Evolutionary conservation across 2,888 invertebrate genomes (phyloP), one percentile per base, ranked within the genome.

Genomic region (Alentia gelatinosa): DNA sequence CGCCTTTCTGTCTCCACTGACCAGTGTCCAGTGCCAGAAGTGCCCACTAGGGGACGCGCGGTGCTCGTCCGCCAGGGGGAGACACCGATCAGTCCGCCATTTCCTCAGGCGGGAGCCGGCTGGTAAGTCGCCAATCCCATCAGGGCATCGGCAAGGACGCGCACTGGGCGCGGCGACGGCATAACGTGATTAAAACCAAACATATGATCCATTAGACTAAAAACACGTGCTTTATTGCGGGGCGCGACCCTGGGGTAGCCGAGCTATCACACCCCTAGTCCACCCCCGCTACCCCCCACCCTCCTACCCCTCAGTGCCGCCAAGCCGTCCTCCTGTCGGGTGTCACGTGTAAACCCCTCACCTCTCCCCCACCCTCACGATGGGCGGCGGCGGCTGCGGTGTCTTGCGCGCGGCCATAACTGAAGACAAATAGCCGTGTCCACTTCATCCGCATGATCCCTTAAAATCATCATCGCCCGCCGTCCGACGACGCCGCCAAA

Each of bases 131-230:
- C 19, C 86, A 86, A 86, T 42, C 47, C 86, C 86, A 86, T 86
- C 86, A 86, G 42, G n/a, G n/a, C n/a, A n/a, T n/a, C n/a, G n/a
- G 26, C 26, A 5, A 5, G 84, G 9, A n/a, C 15, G 40, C 9
- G 74, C 33, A 26, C 3, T 26, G 39, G n/a, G 37, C 4, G 79
- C 47, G 7, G 47, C 26, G 35, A 15, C 79, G n/a, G 50, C 86
- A 86, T 86, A 86, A 86, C 86, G 86, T 86, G 86, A 86, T 86
- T 86, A 86, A 86, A 86, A 86, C 86, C 86, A 86, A 86, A 86
- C 86, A 86, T 86, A 86, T 86, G 86, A 86, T 86, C 86, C 86
- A 86, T 86, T 86, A 86, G 86, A 86, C 86, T 86, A 86, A 86
- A 74, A 86, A 86, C 86, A 86, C 50, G 47, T 86, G 50, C 47